Conservation (phyloP, 2,797 vertebrate genomes). For the Vireo griseus region DNA sequence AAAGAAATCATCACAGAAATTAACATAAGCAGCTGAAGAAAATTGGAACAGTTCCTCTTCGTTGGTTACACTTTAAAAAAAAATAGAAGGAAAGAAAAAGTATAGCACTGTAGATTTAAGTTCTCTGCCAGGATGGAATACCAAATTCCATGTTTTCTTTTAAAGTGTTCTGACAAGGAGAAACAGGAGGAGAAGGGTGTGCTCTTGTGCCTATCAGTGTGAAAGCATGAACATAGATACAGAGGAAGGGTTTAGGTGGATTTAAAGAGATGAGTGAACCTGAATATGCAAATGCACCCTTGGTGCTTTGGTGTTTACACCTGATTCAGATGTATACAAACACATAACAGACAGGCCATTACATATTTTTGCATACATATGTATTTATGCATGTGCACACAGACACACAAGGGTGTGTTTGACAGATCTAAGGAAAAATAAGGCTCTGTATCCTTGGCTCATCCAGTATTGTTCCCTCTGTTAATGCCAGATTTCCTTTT, state of each 20-base stretch:
- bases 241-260: neutral
- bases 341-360: constrained; percentile 52
- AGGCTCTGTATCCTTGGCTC: neutral
- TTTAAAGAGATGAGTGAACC: neutral
- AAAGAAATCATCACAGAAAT: neutral
- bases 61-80: rapidly evolving
- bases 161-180: neutral
- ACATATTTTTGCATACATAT: constrained; percentile 51
- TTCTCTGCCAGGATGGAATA: neutral
- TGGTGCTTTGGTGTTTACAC: constrained; percentile 51
- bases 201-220: rapidly evolving
- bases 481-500: neutral
- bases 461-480: neutral
- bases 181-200: neutral
- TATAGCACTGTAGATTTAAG: neutral
- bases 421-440: constrained; percentile 48
- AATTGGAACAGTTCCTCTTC: neutral
- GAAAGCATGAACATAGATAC: neutral
- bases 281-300: neutral
- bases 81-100: neutral
- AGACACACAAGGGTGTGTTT: neutral
- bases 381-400: constrained; percentile 32
- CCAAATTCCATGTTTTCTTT: neutral
- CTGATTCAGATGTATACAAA: constrained; percentile 31
- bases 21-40: neutral